Evolutionary conservation across 2,797 vertebrate species (phyloP).

Genomic region (Limnodromus scolopaceus): DNA sequence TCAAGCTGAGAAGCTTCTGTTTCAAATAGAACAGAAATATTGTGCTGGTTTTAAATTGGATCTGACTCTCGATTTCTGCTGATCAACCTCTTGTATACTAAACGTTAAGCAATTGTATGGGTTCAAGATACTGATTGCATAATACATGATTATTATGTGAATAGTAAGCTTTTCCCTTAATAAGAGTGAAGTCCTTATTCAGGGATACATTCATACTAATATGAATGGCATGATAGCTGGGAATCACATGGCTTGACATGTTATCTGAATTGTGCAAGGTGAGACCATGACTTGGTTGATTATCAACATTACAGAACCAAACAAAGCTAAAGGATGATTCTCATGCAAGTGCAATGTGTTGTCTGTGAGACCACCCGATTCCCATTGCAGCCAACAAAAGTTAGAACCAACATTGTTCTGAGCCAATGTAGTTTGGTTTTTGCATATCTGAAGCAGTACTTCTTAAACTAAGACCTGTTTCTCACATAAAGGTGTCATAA

Average conservation of each 20-base stretch:
- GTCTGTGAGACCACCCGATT: not conserved
- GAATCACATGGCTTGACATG: not conserved
- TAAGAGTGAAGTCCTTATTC: not conserved
- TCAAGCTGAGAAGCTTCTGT: not conserved
- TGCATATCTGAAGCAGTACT: accelerated
- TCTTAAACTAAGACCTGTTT: not conserved
- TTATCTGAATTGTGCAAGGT: not conserved
- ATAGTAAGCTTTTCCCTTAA: not conserved
- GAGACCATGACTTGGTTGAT: too few species aligned
- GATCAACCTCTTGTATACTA: not conserved
- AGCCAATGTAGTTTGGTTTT: not conserved
- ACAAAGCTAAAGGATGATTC: not conserved
- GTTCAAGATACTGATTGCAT: not conserved
- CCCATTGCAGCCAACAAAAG: not conserved
- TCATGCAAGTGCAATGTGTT: not conserved
- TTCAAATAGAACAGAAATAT: not conserved
- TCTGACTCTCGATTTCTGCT: not conserved
- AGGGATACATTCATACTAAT: too few species aligned
- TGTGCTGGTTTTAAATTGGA: not conserved
- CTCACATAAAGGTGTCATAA: not conserved
- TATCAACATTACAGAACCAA: accelerated
- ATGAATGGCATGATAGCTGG: not conserved
- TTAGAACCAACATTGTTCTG: not conserved
- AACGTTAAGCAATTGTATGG: not conserved
- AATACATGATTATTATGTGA: not conserved